Percentiles rank a stretch among this genome's conserved stretches.
These are phyloP conservation scores for Apocrypta bakeri DNA, from an alignment of 1,140 invertebrate genomes.

Conservation along the genomic window DNA sequence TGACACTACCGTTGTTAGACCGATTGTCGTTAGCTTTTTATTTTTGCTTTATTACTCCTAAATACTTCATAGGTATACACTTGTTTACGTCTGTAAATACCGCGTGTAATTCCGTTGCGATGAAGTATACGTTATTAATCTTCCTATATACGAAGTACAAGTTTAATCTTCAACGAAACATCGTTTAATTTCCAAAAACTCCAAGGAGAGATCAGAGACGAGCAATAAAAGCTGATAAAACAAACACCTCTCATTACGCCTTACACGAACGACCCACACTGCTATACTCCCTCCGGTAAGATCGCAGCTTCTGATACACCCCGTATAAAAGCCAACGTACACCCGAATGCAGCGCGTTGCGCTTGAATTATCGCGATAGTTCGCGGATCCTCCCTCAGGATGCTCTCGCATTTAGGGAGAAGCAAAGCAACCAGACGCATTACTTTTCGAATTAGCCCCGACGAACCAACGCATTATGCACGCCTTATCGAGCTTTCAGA, in stretches of 20 bases:
- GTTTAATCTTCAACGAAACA: too few species aligned
- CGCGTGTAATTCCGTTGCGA: too few species aligned
- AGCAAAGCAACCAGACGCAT: background rate
- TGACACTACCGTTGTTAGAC: too few species aligned
- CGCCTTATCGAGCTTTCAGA: conserved; percentile 16
- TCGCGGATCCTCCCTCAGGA: conserved; percentile 25
- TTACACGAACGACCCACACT: background rate
- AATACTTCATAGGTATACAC: too few species aligned
- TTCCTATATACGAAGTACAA: too few species aligned
- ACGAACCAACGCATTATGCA: background rate
- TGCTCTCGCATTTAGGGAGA: background rate
- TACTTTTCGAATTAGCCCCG: conserved; percentile 34
- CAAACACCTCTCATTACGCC: background rate
- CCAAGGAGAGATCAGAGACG: too few species aligned
- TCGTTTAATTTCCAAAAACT: background rate
- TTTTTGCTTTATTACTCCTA: too few species aligned
- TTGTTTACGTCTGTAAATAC: too few species aligned
- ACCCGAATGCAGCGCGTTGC: background rate
- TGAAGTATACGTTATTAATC: too few species aligned
- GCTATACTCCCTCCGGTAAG: background rate
- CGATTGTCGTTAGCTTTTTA: too few species aligned
- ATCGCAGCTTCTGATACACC: conserved; percentile 5
- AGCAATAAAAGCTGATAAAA: background rate
- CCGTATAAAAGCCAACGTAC: background rate
- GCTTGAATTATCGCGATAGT: conserved; percentile 43